Evolutionary conservation across 1,140 invertebrate species (phyloP).

Genomic region (Drosophila jambulina): DNA sequence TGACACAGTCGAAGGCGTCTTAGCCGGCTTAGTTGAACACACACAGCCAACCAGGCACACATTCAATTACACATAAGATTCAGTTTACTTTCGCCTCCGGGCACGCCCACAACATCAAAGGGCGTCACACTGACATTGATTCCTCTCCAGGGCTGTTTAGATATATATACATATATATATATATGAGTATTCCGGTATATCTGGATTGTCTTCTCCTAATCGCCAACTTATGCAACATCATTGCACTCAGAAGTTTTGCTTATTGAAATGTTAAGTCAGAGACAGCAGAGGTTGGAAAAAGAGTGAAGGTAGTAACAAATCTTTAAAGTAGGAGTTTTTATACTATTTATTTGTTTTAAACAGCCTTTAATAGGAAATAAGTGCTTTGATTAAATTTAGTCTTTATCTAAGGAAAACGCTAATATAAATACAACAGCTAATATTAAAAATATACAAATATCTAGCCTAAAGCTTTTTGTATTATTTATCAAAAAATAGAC

Average conservation of each 20-base stretch:
- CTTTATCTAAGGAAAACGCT: too few relatives aligned
- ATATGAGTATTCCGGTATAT: conserved; percentile 6
- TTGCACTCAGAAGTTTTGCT: conserved; percentile 34
- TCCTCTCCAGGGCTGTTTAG: conserved; percentile 11
- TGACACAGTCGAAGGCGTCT: conserved; percentile 27
- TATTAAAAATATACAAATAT: neutral
- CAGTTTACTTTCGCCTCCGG: conserved; percentile 39
- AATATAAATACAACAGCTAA: neutral
- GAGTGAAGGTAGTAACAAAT: neutral
- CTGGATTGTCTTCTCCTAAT: conserved; percentile 39
- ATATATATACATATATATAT: neutral
- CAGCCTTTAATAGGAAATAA: neutral
- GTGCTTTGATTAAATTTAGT: neutral
- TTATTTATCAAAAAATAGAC: neutral
- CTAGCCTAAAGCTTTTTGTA: neutral
- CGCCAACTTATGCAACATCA: conserved; percentile 57
- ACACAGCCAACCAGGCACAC: conserved; percentile 22
- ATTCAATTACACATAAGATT: conserved; percentile 70
- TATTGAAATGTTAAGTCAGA: conserved; percentile 44
- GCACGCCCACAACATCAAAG: conserved; percentile 62
- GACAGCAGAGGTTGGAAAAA: neutral
- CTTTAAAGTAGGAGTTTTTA: neutral
- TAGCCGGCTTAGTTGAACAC: conserved; percentile 38
- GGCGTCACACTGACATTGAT: conserved; percentile 54
- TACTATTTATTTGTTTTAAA: neutral